phyloP scores from a whole-genome alignment of 2,113 vertebrate species.

The Rutilus rutilus region DNA sequence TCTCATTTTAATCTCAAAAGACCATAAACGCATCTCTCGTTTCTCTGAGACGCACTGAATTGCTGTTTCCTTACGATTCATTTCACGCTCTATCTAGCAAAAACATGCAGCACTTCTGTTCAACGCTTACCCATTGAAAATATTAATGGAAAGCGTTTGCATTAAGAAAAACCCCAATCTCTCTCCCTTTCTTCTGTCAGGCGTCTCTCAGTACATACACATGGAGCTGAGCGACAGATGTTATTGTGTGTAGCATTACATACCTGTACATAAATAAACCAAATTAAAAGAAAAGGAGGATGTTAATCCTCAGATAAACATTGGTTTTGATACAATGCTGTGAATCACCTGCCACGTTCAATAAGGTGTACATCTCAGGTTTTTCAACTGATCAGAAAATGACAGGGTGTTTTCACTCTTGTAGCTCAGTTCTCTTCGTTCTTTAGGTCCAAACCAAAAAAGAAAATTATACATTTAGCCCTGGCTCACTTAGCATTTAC shows the following conservation, averaged over 20 bases:
- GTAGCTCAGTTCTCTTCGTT: no score
- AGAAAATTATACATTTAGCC: no score
- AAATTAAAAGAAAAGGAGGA: not conserved
- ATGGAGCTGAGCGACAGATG: not conserved
- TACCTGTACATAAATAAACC: not conserved
- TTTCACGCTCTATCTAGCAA: constrained; percentile 53
- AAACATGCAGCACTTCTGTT: constrained; percentile 41
- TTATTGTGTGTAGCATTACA: not conserved
- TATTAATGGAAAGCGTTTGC: not conserved
- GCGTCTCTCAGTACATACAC: not conserved
- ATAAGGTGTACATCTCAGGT: not conserved
- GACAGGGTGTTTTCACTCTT: no score
- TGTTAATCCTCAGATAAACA: not conserved
- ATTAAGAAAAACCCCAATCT: constrained; percentile 22
- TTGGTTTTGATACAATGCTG: not conserved
- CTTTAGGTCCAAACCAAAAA: no score
- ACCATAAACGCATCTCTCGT: not conserved
- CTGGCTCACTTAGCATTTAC: no score
- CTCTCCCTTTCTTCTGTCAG: constrained; percentile 1
- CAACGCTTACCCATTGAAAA: constrained; percentile 34
- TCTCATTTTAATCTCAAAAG: constrained; percentile 32
- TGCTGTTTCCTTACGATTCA: constrained; percentile 47
- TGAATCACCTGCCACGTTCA: not conserved
- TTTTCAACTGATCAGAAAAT: not conserved
- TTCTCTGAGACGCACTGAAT: constrained; percentile 3